Base-by-base conservation (phyloP, 1,140 invertebrate species). In the Drosophila guanche region DNA sequence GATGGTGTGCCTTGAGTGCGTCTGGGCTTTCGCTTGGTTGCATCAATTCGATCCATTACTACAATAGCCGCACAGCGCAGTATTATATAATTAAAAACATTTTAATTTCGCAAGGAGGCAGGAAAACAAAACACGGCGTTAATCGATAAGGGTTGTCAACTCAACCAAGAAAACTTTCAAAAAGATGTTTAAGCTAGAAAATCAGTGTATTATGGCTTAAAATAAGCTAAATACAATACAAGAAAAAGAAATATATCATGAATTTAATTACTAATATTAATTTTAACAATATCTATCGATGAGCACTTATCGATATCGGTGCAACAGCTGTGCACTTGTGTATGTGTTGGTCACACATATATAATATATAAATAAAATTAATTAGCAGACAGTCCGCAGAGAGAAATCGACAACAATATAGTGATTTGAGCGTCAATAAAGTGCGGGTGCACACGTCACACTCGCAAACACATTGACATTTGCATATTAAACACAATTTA, bases 1-100 rank as follows among this genome's bases (percentile, higher is more conserved):
- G 90, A 84, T 10, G 90, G 90, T 33, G 90, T 91, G 27, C 90
- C 90, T 55, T 74, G 58, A 25, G 85, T 90, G 57, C 89, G 81
- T 76, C 90, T 71, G 16, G 90, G 90, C 76, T 91, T 91, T 16
- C 90, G 78, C 52, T 78, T 79, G n/a, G 37, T 83, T 4, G 70
- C 74, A 48, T 91, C 84, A 56, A 80, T 88, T 14, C 70, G 60
- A 59, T 79, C 89, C 89, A 90, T 90, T 67, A 86, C 89, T 63
- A 40, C 37, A 37, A 10, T 37, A 37, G 33, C 33, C 10, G 33
- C 33, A 12, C 33, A 50, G 4, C 25, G 41, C 12, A 42, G 4
- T 29, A 29, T 88, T 88, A 88, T 89, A 83, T 88, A 88, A 88
- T 83, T 79, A 53, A 76, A 60, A 57, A 58, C 78, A 86, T 86